Evolutionary conservation across 2,888 invertebrate genomes (phyloP).

Genomic region (Dryococelus australis): DNA sequence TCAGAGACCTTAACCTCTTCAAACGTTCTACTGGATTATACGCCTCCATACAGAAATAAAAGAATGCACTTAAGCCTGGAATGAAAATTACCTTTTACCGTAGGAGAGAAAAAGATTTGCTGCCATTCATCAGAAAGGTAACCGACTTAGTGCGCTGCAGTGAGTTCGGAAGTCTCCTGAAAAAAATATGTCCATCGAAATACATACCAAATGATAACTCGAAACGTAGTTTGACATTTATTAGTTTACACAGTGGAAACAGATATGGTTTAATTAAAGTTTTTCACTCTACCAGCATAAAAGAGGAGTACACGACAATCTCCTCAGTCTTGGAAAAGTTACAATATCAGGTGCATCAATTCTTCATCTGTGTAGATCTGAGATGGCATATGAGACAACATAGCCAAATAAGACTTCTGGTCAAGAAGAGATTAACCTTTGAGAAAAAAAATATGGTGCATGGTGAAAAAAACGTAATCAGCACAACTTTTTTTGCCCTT

Average conservation of each 20-base stretch:
- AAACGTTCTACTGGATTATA: slow-evolving; percentile 47
- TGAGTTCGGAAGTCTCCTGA: background rate
- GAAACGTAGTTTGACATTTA: slow-evolving; percentile 35
- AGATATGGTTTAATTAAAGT: slow-evolving; percentile 36
- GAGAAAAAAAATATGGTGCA: background rate
- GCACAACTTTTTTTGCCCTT: background rate
- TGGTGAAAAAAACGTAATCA: background rate
- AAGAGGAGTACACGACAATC: background rate
- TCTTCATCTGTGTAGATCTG: background rate
- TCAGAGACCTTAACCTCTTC: slow-evolving; percentile 46
- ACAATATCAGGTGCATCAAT: background rate
- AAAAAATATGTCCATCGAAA: slow-evolving; percentile 19
- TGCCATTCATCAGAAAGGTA: slow-evolving; percentile 35
- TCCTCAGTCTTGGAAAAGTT: background rate
- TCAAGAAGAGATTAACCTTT: background rate
- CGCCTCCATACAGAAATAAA: slow-evolving; percentile 44
- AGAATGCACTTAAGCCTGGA: slow-evolving; percentile 40
- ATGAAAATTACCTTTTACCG: slow-evolving; percentile 27
- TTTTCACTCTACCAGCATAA: slow-evolving; percentile 18
- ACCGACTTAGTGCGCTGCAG: slow-evolving; percentile 5
- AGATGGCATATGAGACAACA: background rate
- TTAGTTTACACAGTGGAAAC: slow-evolving; percentile 37
- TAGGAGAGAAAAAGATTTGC: slow-evolving; percentile 35
- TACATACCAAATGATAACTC: slow-evolving; percentile 32
- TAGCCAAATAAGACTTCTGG: background rate